Base-by-base conservation (phyloP, 2,888 invertebrate species). In the Zygothrica quintamaculata region DNA sequence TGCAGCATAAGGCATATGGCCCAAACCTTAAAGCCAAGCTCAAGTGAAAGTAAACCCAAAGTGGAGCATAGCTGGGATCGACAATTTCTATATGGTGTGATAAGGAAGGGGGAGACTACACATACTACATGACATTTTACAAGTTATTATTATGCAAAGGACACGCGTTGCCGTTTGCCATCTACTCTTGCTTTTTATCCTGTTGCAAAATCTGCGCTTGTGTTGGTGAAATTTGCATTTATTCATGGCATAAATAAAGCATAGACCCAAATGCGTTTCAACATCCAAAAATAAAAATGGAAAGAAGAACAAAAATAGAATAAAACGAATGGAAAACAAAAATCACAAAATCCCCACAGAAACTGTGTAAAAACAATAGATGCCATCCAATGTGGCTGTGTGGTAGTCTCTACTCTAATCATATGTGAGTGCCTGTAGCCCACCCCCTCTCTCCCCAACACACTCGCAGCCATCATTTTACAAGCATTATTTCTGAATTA, bases 71-170 rank as follows among this genome's bases (percentile, higher is more conserved):
- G 42, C 42, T 26, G 33, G 48, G 29, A 34, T 39, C 37, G 55
- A 48, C 61, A 56, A 18, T 51, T 55, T 65, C 42, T 48, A 6
- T 29, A 34, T 36, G 33, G 11, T n/a, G n/a, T n/a, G n/a, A n/a
- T n/a, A n/a, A n/a, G n/a, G n/a, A n/a, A n/a, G n/a, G n/a, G n/a
- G n/a, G n/a, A n/a, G n/a, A n/a, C 22, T 60, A 29, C 44, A 61
- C 59, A 70, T 53, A 64, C 74, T 77, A 74, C 84, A 80, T 74
- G 80, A 74, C 80, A 77, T 77, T n/a, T 81, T 71, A 80, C 80
- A 80, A 82, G 84, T 68, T 80, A 80, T 80, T 80, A 80, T 80
- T 80, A 80, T 80, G 80, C 80, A 80, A 80, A 80, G 80, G 84
- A 80, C 80, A 82, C 77, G 79, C 74, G 67, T 58, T 74, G 61